Base-by-base conservation (phyloP, 2,797 vertebrate genomes). In the Phoxinus dragarum region DNA sequence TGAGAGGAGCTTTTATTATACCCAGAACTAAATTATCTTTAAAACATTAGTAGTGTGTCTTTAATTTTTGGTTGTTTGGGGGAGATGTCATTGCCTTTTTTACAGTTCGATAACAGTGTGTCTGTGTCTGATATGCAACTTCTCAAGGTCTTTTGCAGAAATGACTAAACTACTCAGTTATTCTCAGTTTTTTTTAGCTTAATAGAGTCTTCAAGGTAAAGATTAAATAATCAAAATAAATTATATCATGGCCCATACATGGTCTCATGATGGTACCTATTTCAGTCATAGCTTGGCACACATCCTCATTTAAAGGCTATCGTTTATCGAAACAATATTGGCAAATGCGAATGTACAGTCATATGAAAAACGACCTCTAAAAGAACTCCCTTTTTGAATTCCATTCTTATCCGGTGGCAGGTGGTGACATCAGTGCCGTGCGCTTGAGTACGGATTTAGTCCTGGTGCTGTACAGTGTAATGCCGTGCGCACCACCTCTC, bases 321-420 rank as follows among this genome's bases (percentile, higher is more conserved):
- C 0, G 6, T 77, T 40, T 9, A 59, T 40, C 12, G 34, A 23
- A 23, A 40, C 7, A 10, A 27, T 31, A 23, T 23, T 80, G 17
- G 17, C 5, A 23, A 66, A 47, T 14, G 19, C 5, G 86, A 68
- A 69, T 54, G 81, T 81, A 80, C 69, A 38, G 75, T 40, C 77
- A 89, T 89, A 90, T 91, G 89, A 91, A 92, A 64, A 90, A 91
- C 87, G 1, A 90, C 86, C 90, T 76, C 80, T 79, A 90, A 90
- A 76, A 82, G 76, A 84, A 88, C 88, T 90, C 90, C 91, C 81
- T 80, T 89, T 89, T 84, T 87, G 81, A 92, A 92, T 90, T 93
- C 90, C 90, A 79, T 59, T 82, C 93, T 93, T 92, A 93, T 93
- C 91, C 86, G 44, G 89, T 90, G 88, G 88, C 90, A 90, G 89